Evolutionary conservation across 2,888 invertebrate species (phyloP).

Genomic region (Ornithoptera alexandrae): DNA sequence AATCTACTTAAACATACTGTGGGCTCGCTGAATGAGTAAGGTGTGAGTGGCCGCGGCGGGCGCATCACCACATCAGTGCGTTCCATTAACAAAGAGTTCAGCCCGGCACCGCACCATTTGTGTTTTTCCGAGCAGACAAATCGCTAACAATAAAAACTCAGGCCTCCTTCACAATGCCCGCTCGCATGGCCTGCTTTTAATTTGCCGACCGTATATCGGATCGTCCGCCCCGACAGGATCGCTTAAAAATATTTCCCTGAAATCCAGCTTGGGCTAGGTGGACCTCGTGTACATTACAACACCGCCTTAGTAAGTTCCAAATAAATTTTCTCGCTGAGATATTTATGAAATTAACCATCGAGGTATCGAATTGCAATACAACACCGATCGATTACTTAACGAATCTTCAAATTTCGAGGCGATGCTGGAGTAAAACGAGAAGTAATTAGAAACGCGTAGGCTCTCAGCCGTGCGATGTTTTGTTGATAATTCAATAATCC

Average conservation of each 20-base stretch:
- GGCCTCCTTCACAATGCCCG: conserved; percentile 65
- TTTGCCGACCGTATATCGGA: conserved; percentile 71
- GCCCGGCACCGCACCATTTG: conserved; percentile 69
- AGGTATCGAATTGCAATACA: conserved; percentile 47
- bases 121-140: conserved; percentile 73
- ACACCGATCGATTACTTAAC: conserved; percentile 59
- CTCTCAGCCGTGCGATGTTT: conserved; percentile 71
- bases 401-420: conserved; percentile 63
- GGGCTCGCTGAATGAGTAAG: conserved; percentile 35
- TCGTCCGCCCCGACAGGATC: conserved; percentile 53
- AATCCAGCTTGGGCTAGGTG: conserved; percentile 50
- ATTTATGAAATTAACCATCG: conserved; percentile 49
- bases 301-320: conserved; percentile 33
- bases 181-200: conserved; percentile 77
- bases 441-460: conserved; percentile 70
- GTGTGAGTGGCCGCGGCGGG: conserved; percentile 37
- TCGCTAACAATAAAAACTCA: conserved; percentile 74
- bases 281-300: conserved; percentile 41
- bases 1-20: conserved; percentile 33
- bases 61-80: conserved; percentile 55
- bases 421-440: conserved; percentile 60
- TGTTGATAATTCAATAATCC: conserved; percentile 78
- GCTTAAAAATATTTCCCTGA: conserved; percentile 71
- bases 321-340: conserved; percentile 9
- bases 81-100: conserved; percentile 73